Evolutionary conservation across 2,797 vertebrate genomes (phyloP).

Genomic region (Darevskia mixta): DNA sequence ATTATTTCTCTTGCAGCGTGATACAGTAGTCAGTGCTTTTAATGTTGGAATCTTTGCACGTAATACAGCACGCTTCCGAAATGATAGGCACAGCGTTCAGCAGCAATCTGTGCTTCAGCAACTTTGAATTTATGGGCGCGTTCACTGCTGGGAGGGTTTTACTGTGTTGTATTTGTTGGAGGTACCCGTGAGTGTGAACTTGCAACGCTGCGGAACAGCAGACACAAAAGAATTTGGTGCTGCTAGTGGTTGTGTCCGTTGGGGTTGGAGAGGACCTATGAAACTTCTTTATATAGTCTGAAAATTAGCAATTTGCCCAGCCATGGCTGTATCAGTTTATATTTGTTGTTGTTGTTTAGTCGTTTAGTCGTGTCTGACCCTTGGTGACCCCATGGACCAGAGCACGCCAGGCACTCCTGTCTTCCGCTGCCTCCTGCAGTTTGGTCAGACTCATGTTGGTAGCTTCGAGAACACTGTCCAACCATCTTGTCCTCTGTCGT

Average conservation of each 20-base stretch:
- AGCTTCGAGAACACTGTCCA: too few relatives aligned
- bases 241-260: conserved; percentile 18
- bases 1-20: not conserved
- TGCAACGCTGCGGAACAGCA: fast-evolving
- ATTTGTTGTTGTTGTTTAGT: too few relatives aligned
- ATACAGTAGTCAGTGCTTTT: not conserved
- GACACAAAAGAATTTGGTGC: not conserved
- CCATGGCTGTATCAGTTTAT: not conserved
- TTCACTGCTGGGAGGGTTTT: not conserved
- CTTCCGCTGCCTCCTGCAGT: too few relatives aligned
- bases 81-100: not conserved
- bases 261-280: not conserved
- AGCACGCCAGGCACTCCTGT: too few relatives aligned
- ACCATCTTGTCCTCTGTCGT: too few relatives aligned
- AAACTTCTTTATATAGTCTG: not conserved
- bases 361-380: too few relatives aligned
- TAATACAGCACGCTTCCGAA: conserved; percentile 9
- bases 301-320: not conserved
- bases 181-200: not conserved
- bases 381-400: too few relatives aligned
- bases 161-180: not conserved
- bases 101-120: conserved; percentile 15
- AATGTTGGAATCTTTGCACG: conserved; percentile 24
- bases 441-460: too few relatives aligned
- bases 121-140: conserved; percentile 9